Evolutionary conservation across 2,797 vertebrate genomes (phyloP), one percentile per base, ranked within the genome.

Genomic region (Hydrophis major): DNA sequence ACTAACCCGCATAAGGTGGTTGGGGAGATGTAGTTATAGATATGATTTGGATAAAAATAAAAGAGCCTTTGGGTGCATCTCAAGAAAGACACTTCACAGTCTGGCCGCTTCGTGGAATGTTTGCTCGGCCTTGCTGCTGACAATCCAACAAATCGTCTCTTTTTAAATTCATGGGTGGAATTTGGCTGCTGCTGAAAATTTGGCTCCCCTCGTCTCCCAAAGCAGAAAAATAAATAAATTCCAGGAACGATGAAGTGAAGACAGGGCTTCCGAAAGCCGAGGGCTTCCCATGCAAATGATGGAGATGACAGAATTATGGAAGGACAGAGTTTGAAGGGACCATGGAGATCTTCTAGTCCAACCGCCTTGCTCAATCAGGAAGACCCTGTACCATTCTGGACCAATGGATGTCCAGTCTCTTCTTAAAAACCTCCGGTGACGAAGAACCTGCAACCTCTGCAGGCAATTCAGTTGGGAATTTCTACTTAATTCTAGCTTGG

Each of bases 211-310:
- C 18, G 93, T 91, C 94, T 32, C 50, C 91, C 88, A 66, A 95
- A 53, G 90, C 28, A 4, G 16, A 57, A 20, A 50, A 6, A 61
- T 6, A 50, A 57, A 37, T 32, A 78, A 95, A 97, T 95, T 78
- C 56, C 12, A 93, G 94, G 94, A 96, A 96, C 92, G 89, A 83
- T 63, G 96, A 93, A 61, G 93, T 93, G 93, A 89, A 93, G 56
- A 90, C 86, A 25, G 83, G 1, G 59, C 47, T 32, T 74, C 74
- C 16, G 37, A 61, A 53, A 55, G 4, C 2, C 10, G 1, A 22
- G 16, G 7, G 12, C 32, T 60, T 28, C 32, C 27, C 7, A 8
- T 87, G 50, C 55, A 87, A 74, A 50, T 32, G 18, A 32, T 6
- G 53, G 28, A 60, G n/a, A 59, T 37, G 2, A 88, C 50, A 57